Conservation (phyloP, 2,113 vertebrate genomes). For the Colaptes auratus region DNA sequence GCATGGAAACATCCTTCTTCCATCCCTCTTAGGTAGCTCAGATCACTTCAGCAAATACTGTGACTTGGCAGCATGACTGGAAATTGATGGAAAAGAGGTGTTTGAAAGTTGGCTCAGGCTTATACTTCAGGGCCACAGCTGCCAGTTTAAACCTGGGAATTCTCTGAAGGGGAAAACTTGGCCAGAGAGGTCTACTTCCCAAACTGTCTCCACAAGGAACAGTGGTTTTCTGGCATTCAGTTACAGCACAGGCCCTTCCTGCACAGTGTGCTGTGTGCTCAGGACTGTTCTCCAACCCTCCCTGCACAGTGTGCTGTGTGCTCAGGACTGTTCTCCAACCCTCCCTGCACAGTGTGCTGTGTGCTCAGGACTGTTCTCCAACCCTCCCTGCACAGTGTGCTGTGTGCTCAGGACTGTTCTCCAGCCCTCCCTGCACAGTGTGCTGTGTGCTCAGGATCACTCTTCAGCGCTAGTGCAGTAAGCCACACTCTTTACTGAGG, state of each 20-base stretch:
- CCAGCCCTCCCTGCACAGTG: too few species aligned
- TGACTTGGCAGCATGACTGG: not conserved
- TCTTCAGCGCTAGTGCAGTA: not conserved
- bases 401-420: not conserved
- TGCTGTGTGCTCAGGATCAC: too few species aligned
- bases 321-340: too few species aligned
- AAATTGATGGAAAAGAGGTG: not conserved
- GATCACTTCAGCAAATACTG: not conserved
- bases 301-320: not conserved
- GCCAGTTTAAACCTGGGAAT: not conserved
- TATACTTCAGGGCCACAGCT: not conserved
- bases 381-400: not conserved
- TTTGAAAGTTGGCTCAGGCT: not conserved
- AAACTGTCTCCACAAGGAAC: not conserved
- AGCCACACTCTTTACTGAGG: not conserved
- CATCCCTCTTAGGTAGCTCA: conserved; percentile 18
- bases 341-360: too few species aligned
- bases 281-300: too few species aligned
- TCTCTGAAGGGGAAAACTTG: not conserved
- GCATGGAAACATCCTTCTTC: not conserved
- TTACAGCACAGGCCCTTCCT: too few species aligned
- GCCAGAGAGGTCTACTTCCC: not conserved
- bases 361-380: too few species aligned
- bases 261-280: too few species aligned
- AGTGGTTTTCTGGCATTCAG: not conserved